Evolutionary conservation across 2,113 vertebrate species (phyloP).

Genomic region (Bungarus multicinctus): DNA sequence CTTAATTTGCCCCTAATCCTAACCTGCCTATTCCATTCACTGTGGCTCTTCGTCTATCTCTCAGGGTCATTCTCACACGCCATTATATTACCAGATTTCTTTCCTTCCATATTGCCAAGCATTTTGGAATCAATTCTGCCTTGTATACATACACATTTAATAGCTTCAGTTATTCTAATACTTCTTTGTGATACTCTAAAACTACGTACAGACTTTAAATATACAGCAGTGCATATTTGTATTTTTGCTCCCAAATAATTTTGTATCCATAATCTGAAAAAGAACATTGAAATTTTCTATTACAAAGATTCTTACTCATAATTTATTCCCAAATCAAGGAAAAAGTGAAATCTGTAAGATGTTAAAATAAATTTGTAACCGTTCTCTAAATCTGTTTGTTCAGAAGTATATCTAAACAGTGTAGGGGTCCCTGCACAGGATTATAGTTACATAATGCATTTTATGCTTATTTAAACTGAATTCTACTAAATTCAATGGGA

Average conservation of each 20-base stretch:
- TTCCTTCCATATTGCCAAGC: not conserved
- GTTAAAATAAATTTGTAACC: not conserved
- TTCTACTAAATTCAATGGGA: not conserved
- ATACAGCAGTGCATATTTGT: not conserved
- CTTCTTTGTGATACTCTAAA: not conserved
- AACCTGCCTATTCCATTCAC: not conserved
- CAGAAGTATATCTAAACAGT: not conserved
- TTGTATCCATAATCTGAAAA: not conserved
- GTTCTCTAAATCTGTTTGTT: not conserved
- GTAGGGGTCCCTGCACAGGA: not conserved
- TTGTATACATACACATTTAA: not conserved
- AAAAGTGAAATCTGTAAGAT: not conserved
- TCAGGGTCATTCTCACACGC: not conserved
- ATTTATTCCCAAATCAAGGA: not conserved
- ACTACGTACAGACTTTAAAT: not conserved
- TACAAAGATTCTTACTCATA: not conserved
- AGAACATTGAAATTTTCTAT: not conserved
- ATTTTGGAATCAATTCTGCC: not conserved
- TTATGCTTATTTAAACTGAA: not conserved
- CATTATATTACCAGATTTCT: not conserved
- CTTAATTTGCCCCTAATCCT: not conserved
- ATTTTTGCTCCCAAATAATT: not conserved
- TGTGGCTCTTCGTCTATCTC: not conserved
- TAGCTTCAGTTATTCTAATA: not conserved
- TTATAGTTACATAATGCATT: not conserved